These are phyloP conservation scores for Chlorops oryzae DNA, from an alignment of 1,140 invertebrate species.

Conservation along the genomic window DNA sequence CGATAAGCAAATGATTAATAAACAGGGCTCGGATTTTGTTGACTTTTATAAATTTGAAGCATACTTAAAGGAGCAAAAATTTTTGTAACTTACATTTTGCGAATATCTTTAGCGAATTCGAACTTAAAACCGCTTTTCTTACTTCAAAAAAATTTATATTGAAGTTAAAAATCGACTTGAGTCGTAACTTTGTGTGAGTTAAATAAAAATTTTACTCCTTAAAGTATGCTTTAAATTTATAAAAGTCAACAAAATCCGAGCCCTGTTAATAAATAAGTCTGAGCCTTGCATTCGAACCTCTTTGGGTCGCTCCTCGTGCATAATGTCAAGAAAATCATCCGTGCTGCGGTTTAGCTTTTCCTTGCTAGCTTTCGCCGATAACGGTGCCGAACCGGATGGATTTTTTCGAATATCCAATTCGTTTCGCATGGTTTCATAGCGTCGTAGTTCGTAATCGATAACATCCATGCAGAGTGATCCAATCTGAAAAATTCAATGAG, in stretches of 20 bases:
- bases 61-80: too few relatives aligned
- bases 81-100: not conserved
- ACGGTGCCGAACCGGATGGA: conserved; percentile 35
- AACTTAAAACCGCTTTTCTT: too few relatives aligned
- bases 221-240: too few relatives aligned
- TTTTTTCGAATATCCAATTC: conserved; percentile 69
- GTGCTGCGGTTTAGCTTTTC: conserved; percentile 43
- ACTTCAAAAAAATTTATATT: too few relatives aligned
- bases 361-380: conserved; percentile 39
- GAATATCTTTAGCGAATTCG: too few relatives aligned
- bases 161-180: too few relatives aligned
- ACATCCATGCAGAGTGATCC: conserved; percentile 95
- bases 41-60: too few relatives aligned
- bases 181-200: too few relatives aligned
- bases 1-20: not conserved
- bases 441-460: conserved; percentile 86
- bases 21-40: too few relatives aligned
- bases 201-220: too few relatives aligned
- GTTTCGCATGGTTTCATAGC: conserved; percentile 89
- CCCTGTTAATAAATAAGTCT: not conserved
- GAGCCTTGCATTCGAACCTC: conserved; percentile 19
- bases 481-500: conserved; percentile 55
- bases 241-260: too few relatives aligned
- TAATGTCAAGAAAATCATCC: conserved; percentile 43
- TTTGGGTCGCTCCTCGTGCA: conserved; percentile 47